Evolutionary conservation across 2,797 vertebrate genomes (phyloP), one percentile per base, ranked within the genome.

Genomic region (Pristis pectinata): DNA sequence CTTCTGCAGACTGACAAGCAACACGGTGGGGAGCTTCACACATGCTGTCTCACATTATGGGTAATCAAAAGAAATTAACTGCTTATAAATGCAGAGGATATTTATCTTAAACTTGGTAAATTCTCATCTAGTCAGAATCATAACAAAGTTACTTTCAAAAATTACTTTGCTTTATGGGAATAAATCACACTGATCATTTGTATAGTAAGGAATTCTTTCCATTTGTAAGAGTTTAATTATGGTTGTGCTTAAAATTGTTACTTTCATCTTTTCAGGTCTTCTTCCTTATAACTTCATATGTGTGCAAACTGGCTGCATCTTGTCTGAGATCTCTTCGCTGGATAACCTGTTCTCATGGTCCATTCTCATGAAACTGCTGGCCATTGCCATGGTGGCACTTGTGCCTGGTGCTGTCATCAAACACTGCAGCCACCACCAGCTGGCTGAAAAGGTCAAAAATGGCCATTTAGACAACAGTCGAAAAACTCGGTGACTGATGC

Each of bases 241-340:
- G 6, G 27, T 41, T 59, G 27, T 11, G 6, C 1, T 72, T 56
- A 59, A 89, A 49, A 79, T 85, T 53, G 74, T 87, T 95, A 37
- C 41, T 96, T 80, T 91, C n/a, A 59, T 94, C 95, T 95, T 95
- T 95, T 17, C 94, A 99, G 99, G 99, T 94, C 98, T 99, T 95
- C 97, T 99, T 93, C 99, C 99, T 0, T 99, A 99, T 96, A 99
- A 99, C 96, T 99, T 99, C 96, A 98, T 99, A 97, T 99, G 99
- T 1, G 99, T 99, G 59, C 99, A 99, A 97, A 99, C 98, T 0
- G 99, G 99, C 53, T 98, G 98, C 95, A 98, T 99, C 97, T 96
- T 99, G 94, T 99, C 99, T 0, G 98, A 98, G 30, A 96, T 99
- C 95, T 98, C 98, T 0, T 99, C 99, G 22, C 96, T 99, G 96